Base-by-base conservation (phyloP, 2,113 vertebrate genomes). In the Coptodon bakossiorum region DNA sequence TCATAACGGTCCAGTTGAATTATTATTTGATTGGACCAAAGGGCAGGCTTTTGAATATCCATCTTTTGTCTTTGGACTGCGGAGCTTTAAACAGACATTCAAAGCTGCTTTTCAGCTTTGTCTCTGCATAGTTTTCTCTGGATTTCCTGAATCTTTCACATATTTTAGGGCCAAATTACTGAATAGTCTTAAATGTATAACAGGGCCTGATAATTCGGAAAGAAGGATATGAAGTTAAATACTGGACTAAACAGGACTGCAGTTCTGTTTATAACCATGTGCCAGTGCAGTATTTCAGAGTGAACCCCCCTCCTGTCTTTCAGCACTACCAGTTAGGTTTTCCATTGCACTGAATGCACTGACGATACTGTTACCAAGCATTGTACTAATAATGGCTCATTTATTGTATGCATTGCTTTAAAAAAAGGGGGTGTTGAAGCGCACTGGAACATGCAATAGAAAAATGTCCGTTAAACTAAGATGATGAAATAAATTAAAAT, bases 151-250 rank as follows among this genome's bases (percentile, higher is more conserved):
- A 68, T 40, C 63, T 68, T 68, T 68, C 19, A 68, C 34, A 68
- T 1, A 14, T 40, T 68, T 22, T 40, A 68, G 63, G 0, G n/a
- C 6, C n/a, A 0, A 68, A 68, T 36, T 40, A 14, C 19, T 0
- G 1, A 40, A 68, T 68, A 22, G 19, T 13, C 19, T 66, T 66
- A 22, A 66, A 66, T n/a, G 19, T 66, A 2, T 38, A 10, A 8
- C 19, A 66, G 6, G 61, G 10, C 3, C 61, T 38, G 34, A 66
- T 66, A 38, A 8, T 22, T 38, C 34, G 22, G 10, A 11, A 66
- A 66, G 34, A 66, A 38, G 4, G 19, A 38, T 66, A 8, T 38
- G 10, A 66, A 66, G 34, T 66, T 66, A 22, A 22, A 66, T 66
- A 22, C 61, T 66, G 10, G 61, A 66, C 61, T 38, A 22, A 66